Percentiles rank a stretch among this genome's conserved stretches.
These are phyloP conservation scores for Paracyclopina nana DNA, from an alignment of 1,140 invertebrate genomes.

Conservation along the genomic window DNA sequence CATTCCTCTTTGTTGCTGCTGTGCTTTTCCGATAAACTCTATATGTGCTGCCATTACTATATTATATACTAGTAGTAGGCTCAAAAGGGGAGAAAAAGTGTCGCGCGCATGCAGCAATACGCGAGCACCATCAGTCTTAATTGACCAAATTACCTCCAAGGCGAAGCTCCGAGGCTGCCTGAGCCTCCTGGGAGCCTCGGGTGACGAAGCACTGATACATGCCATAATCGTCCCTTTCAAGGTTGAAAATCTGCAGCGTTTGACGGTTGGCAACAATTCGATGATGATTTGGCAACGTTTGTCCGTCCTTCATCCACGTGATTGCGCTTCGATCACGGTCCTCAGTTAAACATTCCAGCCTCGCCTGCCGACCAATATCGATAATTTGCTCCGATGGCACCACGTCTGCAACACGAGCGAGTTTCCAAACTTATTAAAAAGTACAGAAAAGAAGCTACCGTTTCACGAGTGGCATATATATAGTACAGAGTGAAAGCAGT, in stretches of 20 bases:
- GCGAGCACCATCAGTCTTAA: too few relatives aligned
- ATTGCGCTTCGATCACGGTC: background rate
- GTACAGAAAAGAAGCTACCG: background rate
- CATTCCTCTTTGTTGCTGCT: too few relatives aligned
- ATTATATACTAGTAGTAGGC: too few relatives aligned
- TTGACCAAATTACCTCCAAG: constrained; percentile 12
- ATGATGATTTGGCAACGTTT: background rate
- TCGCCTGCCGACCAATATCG: constrained; percentile 7
- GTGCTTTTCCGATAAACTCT: too few relatives aligned
- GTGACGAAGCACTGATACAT: constrained; percentile 15
- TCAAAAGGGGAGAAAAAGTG: too few relatives aligned
- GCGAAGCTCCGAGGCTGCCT: constrained; percentile 1
- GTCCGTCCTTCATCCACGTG: constrained; percentile 9
- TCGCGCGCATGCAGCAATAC: too few relatives aligned
- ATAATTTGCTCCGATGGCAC: constrained; percentile 13
- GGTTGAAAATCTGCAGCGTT: constrained; percentile 16
- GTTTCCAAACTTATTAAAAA: background rate
- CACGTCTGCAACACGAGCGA: background rate
- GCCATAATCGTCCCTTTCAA: constrained; percentile 3
- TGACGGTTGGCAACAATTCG: constrained; percentile 3
- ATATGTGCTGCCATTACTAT: too few relatives aligned
- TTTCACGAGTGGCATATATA: background rate
- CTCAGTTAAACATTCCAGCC: constrained; percentile 11
- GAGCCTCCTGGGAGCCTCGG: background rate
- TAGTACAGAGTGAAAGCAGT: too few relatives aligned